Percentiles rank a stretch among this genome's conserved stretches.
Conservation (phyloP, 1,140 invertebrate species). For the Drosophila tsacasi region DNA sequence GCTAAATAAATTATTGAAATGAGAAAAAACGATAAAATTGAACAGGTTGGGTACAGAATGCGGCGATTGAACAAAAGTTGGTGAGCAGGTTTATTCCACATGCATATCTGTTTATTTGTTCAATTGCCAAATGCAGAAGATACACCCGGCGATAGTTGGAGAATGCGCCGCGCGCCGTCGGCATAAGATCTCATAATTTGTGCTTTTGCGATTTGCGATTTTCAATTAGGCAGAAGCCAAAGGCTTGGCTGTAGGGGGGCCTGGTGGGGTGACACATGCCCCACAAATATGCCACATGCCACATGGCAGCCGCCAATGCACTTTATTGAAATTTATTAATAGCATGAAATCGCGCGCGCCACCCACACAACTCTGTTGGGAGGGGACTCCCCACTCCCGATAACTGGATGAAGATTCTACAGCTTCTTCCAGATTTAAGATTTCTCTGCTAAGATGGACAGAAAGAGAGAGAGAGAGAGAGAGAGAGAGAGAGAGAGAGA, state of each 20-base stretch:
- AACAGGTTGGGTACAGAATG: conserved; percentile 76
- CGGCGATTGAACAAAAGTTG: conserved; percentile 42
- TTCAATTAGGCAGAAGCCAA: conserved; percentile 70
- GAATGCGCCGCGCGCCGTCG: conserved; percentile 6
- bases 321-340: conserved; percentile 82
- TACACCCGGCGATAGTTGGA: conserved; percentile 26
- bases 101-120: conserved; percentile 69
- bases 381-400: conserved; percentile 12
- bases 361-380: conserved; percentile 17
- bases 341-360: conserved; percentile 62
- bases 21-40: conserved; percentile 74
- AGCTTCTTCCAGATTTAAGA: conserved; percentile 20
- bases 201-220: conserved; percentile 75
- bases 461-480: not conserved
- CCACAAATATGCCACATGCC: conserved; percentile 80
- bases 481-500: not conserved
- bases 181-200: conserved; percentile 65
- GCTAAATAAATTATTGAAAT: conserved; percentile 81
- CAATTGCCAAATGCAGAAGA: conserved; percentile 61
- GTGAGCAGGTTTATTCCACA: conserved; percentile 24
- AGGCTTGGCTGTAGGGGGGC: not conserved
- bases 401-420: conserved; percentile 46
- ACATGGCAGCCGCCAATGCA: conserved; percentile 67
- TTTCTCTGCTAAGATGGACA: not conserved
- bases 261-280: conserved; percentile 68